phyloP scores from a whole-genome alignment of 2,797 vertebrate species.

The Gallinago solitaria region DNA sequence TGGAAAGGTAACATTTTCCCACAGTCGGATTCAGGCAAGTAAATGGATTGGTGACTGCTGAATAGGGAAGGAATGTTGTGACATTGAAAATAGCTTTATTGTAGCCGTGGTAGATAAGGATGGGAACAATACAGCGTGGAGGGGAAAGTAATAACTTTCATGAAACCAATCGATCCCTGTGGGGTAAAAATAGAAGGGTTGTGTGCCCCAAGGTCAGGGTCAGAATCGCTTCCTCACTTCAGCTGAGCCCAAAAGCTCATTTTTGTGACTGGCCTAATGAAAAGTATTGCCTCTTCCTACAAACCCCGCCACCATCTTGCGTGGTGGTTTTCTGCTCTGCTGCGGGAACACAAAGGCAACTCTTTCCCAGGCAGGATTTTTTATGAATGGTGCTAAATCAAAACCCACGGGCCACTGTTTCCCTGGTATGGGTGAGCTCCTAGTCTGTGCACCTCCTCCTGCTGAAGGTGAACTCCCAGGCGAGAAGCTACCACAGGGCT shows the following conservation, averaged over 20 bases:
- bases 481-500: background rate
- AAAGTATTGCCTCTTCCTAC: background rate
- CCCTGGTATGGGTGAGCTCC: background rate
- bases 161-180: background rate
- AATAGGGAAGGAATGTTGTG: background rate
- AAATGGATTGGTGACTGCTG: background rate
- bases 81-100: background rate
- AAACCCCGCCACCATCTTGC: background rate
- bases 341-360: background rate
- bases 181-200: background rate
- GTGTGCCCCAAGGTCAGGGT: background rate
- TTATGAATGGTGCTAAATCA: constrained; percentile 1
- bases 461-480: constrained; percentile 11
- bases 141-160: background rate
- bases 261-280: background rate
- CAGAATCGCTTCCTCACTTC: background rate
- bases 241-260: background rate
- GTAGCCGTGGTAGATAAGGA: background rate
- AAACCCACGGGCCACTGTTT: background rate
- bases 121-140: background rate
- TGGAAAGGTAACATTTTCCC: background rate
- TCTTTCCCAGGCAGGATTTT: background rate
- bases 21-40: background rate
- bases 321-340: background rate
- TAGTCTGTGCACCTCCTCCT: background rate